Evolutionary conservation across 2,113 vertebrate species (phyloP).

Genomic region (Pteruthius melanotis): DNA sequence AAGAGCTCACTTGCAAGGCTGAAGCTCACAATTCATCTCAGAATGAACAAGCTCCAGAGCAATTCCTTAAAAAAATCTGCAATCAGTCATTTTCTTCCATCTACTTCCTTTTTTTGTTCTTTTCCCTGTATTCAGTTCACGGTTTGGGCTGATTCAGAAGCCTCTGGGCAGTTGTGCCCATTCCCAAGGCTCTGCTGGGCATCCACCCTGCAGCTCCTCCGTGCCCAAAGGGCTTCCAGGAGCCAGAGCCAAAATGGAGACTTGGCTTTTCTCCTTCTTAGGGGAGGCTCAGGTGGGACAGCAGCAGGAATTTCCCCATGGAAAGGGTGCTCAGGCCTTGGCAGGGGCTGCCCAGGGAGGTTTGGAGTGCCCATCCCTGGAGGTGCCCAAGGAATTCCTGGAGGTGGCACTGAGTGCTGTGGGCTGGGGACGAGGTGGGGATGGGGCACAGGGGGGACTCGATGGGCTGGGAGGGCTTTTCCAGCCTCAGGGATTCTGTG

Average conservation of each 20-base stretch:
- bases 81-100: not conserved
- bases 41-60: not conserved
- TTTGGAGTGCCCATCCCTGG: not conserved
- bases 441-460: fast-evolving
- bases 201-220: not conserved
- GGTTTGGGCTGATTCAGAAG: conserved; percentile 18
- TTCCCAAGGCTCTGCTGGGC: not conserved
- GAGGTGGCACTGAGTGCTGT: not conserved
- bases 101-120: conserved; percentile 22
- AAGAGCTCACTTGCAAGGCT: not conserved
- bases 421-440: not conserved
- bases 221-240: not conserved
- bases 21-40: not conserved
- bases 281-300: not conserved
- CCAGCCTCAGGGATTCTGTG: not conserved
- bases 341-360: not conserved
- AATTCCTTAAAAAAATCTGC: not conserved
- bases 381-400: not conserved
- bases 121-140: not conserved
- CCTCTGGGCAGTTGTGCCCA: not conserved
- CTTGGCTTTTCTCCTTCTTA: not conserved
- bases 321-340: not conserved
- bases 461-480: not conserved
- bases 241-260: not conserved
- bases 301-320: not conserved